Evolutionary conservation across 2,797 vertebrate genomes (phyloP).

Genomic region (Anniella stebbinsi): DNA sequence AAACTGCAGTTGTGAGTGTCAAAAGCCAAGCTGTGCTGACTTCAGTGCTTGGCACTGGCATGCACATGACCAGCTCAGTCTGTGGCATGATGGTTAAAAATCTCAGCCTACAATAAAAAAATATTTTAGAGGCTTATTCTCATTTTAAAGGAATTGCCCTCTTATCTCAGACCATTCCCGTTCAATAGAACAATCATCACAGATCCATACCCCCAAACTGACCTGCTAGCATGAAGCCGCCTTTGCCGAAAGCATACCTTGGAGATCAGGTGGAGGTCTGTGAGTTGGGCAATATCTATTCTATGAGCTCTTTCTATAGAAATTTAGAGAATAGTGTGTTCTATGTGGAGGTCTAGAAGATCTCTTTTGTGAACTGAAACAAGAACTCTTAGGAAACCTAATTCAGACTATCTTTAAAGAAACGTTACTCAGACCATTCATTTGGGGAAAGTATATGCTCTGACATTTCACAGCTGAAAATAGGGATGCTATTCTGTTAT

Average conservation of each 20-base stretch:
- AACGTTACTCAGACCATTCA: background rate
- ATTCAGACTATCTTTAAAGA: background rate
- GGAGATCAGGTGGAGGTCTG: background rate
- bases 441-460: background rate
- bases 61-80: background rate
- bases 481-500: background rate
- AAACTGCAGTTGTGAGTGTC: background rate
- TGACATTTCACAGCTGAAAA: background rate
- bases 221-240: background rate
- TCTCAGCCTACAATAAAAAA: background rate
- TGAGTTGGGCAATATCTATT: background rate
- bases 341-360: background rate
- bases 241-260: background rate
- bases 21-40: background rate
- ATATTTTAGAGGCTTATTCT: background rate
- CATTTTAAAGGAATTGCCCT: background rate
- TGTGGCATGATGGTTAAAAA: background rate
- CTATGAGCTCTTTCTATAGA: background rate
- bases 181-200: background rate
- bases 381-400: background rate
- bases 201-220: background rate
- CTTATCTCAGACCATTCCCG: background rate
- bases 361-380: background rate
- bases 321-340: background rate
- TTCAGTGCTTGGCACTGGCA: background rate